Evolutionary conservation across 2,797 vertebrate species (phyloP).

Genomic region (Nyctibius grandis): DNA sequence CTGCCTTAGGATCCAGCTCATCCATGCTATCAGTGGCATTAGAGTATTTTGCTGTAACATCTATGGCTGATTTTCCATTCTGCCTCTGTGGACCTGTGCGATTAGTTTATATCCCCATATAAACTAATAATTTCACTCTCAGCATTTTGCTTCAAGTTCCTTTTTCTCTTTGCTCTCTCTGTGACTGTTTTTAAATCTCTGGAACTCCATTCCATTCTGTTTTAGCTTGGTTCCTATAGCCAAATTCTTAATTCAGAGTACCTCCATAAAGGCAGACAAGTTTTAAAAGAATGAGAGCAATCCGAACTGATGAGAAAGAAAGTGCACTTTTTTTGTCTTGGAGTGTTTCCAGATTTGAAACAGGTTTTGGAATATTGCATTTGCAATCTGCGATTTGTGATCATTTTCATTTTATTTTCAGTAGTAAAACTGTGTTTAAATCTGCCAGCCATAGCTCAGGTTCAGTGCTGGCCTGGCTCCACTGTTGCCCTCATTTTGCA

Average conservation of each 20-base stretch:
- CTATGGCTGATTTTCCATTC: not conserved
- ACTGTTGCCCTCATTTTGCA: not conserved
- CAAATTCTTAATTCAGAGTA: not conserved
- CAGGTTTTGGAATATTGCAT: not conserved
- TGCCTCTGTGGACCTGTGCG: not conserved
- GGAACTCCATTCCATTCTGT: not conserved
- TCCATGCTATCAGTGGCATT: not conserved
- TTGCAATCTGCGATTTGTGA: not conserved
- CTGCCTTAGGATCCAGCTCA: not conserved
- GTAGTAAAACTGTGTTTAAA: not conserved
- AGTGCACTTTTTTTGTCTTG: not conserved
- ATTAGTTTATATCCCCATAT: not conserved
- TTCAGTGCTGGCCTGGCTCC: not conserved
- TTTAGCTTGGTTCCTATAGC: not conserved
- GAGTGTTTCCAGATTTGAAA: not conserved
- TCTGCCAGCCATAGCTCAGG: not conserved
- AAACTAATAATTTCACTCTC: not conserved
- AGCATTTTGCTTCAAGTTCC: not conserved
- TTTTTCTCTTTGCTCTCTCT: not conserved
- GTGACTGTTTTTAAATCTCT: not conserved
- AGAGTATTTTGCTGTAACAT: not conserved
- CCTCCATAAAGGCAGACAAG: not conserved
- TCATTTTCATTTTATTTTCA: not conserved
- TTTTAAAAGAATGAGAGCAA: slow-evolving; percentile 18
- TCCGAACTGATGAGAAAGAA: not conserved